Evolutionary conservation across 2,797 vertebrate species (phyloP).

Genomic region (Platyrinchus mystaceus): DNA sequence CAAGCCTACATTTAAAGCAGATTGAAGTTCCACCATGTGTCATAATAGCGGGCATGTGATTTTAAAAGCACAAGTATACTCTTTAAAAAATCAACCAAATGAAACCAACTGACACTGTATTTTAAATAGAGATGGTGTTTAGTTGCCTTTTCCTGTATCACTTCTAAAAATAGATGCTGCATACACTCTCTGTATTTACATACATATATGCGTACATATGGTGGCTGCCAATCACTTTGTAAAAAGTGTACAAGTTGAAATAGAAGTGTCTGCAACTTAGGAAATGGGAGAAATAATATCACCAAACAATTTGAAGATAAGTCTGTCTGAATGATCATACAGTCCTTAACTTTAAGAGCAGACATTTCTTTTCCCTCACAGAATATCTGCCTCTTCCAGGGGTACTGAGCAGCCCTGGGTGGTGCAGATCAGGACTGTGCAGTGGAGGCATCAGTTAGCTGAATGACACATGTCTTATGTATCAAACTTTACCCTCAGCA

Average conservation of each 20-base stretch:
- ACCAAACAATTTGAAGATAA: not conserved
- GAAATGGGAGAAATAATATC: not conserved
- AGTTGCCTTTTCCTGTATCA: not conserved
- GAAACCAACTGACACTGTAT: not conserved
- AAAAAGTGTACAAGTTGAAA: not conserved
- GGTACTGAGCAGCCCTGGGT: not conserved
- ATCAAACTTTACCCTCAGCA: not conserved
- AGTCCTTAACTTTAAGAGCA: not conserved
- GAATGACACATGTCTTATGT: not conserved
- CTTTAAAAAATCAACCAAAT: not conserved
- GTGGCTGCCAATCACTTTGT: not conserved
- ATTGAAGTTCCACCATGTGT: not conserved
- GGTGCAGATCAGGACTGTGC: not conserved
- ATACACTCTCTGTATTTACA: not conserved
- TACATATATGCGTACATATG: not conserved
- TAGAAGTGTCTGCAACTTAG: not conserved
- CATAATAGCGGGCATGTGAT: not conserved
- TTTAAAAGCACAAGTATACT: not conserved
- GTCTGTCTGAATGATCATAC: not conserved
- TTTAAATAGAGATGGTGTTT: constrained; percentile 6
- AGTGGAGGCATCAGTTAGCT: not conserved
- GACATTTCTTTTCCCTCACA: not conserved
- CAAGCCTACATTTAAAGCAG: not conserved
- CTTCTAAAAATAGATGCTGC: not conserved
- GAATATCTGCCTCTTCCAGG: not conserved